A percentile compares a stretch with the other conserved stretches of the same genome.
Evolutionary conservation across 2,797 vertebrate genomes (phyloP).

Genomic region (Lutjanus campechanus): DNA sequence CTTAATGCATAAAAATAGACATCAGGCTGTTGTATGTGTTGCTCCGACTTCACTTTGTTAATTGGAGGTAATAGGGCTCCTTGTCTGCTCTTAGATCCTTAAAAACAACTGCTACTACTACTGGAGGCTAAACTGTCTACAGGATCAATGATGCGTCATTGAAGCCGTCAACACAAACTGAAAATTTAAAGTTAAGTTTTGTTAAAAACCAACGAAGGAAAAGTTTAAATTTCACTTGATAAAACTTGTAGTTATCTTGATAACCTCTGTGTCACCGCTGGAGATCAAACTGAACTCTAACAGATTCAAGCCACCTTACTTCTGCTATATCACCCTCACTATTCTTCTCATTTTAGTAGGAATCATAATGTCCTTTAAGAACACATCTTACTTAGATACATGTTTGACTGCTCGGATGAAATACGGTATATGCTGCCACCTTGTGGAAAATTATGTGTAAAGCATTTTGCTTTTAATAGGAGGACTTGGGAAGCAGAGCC

Average conservation of each 20-base stretch:
- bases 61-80: not conserved
- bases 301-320: not conserved
- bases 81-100: not conserved
- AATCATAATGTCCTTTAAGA: not conserved
- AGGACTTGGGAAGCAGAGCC: not conserved
- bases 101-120: too few species aligned
- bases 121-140: too few species aligned
- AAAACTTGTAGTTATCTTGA: too few species aligned
- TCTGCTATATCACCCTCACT: not conserved
- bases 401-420: not conserved
- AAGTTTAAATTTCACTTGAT: too few species aligned
- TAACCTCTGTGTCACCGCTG: too few species aligned
- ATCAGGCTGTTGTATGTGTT: not conserved
- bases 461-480: not conserved
- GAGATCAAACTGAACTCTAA: not conserved
- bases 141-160: too few species aligned
- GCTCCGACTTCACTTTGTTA: not conserved
- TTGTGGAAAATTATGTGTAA: constrained; percentile 39
- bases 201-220: too few species aligned
- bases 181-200: too few species aligned
- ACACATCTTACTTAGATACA: not conserved
- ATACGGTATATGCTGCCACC: constrained; percentile 46
- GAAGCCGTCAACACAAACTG: too few species aligned
- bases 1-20: not conserved
- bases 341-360: not conserved